Conservation (phyloP, 2,888 invertebrate genomes). For the Eristalis intricaria region DNA sequence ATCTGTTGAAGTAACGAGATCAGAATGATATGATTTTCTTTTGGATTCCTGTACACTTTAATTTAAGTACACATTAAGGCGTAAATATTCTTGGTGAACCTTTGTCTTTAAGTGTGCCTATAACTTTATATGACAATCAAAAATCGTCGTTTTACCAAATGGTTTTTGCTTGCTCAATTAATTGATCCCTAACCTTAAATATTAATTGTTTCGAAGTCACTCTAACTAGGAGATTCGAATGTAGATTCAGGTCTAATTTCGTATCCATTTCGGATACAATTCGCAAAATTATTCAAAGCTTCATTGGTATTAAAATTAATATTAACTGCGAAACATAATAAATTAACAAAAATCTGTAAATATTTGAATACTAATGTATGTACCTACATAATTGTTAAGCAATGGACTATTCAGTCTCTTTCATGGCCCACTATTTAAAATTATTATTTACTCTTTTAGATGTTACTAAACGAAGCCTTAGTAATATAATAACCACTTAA, state of each 20-base stretch:
- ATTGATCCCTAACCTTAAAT: too few relatives aligned
- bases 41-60: background rate
- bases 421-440: background rate
- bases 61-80: background rate
- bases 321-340: too few relatives aligned
- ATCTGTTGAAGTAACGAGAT: background rate
- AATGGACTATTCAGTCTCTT: background rate
- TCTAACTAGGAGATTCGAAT: too few relatives aligned
- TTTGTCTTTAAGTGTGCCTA: background rate
- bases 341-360: background rate
- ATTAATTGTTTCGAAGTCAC: too few relatives aligned
- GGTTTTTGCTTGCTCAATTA: too few relatives aligned
- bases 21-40: too few relatives aligned
- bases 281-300: too few relatives aligned
- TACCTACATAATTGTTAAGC: background rate
- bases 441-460: slow-evolving; percentile 11
- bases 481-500: slow-evolving; percentile 17
- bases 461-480: slow-evolving; percentile 15
- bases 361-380: background rate
- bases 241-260: too few relatives aligned
- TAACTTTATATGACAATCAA: too few relatives aligned
- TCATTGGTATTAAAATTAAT: too few relatives aligned
- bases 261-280: too few relatives aligned
- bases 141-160: too few relatives aligned
- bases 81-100: background rate